These are phyloP conservation scores for Poecilus cupreus DNA, from an alignment of 2,888 invertebrate species.

Conservation along the genomic window DNA sequence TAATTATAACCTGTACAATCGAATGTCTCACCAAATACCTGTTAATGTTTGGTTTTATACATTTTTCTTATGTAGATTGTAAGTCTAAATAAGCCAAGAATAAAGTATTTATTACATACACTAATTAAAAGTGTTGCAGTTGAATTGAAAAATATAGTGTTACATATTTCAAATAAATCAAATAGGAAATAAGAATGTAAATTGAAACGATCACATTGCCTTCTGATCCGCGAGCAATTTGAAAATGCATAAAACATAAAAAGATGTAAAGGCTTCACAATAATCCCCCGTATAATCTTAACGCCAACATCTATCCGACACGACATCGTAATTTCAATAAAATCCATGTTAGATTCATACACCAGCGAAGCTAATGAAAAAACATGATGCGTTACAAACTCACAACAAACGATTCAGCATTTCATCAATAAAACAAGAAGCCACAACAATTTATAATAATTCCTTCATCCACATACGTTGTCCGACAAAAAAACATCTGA, in stretches of 20 bases:
- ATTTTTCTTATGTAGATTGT: no score
- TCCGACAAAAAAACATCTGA: constrained; percentile 9
- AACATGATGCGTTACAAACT: constrained; percentile 16
- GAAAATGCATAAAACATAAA: constrained; percentile 36
- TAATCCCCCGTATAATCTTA: constrained; percentile 7
- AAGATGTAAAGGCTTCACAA: constrained; percentile 10
- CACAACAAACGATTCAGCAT: constrained; percentile 36
- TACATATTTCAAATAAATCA: no score
- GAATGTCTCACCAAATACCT: no score
- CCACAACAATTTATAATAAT: constrained; percentile 55
- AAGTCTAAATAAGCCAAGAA: no score
- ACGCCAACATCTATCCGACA: not conserved
- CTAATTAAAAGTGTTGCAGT: no score
- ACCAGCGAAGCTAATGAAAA: constrained; percentile 15
- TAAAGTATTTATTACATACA: no score
- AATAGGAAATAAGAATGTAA: not conserved
- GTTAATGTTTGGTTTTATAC: no score
- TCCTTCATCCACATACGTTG: constrained; percentile 47
- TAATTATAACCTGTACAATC: not conserved
- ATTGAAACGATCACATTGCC: not conserved
- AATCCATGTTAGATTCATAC: constrained; percentile 13
- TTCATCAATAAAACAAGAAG: constrained; percentile 54
- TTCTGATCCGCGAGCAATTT: constrained; percentile 4
- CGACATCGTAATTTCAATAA: constrained; percentile 15
- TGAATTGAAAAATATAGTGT: no score